Percentiles rank a stretch among this genome's conserved stretches.
Conservation (phyloP, 1,140 invertebrate species). For the Pseudomyrmex dendroicus region DNA sequence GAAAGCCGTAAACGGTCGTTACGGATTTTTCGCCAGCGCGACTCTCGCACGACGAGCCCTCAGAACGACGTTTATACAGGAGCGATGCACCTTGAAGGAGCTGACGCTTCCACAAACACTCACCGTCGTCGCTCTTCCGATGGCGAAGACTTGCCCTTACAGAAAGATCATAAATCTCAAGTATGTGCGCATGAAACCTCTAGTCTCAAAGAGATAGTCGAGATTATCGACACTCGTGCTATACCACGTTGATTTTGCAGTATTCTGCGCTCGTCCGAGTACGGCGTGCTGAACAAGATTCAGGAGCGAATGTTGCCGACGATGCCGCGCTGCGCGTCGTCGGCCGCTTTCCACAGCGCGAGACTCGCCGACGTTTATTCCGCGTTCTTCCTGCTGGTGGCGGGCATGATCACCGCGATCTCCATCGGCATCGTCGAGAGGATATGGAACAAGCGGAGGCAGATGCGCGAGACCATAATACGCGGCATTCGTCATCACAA, state of each 20-base stretch:
- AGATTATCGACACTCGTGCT: background rate
- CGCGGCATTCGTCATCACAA: constrained; percentile 59
- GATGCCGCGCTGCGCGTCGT: constrained; percentile 79
- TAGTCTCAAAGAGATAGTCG: background rate
- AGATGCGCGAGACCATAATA: constrained; percentile 65
- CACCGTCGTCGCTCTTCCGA: constrained; percentile 81
- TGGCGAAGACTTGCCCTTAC: constrained; percentile 81
- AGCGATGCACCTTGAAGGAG: constrained; percentile 81
- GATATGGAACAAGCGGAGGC: constrained; percentile 76
- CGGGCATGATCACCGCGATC: constrained; percentile 75
- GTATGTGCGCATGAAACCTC: constrained; percentile 62
- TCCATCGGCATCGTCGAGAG: constrained; percentile 74
- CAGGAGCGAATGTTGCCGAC: constrained; percentile 79
- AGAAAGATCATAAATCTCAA: constrained; percentile 83
- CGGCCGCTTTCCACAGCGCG: constrained; percentile 81
- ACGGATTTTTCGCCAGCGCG: constrained; percentile 84
- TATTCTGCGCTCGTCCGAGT: constrained; percentile 81
- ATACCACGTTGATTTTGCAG: constrained; percentile 60
- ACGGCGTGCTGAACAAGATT: constrained; percentile 80
- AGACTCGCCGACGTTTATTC: constrained; percentile 82
- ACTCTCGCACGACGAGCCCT: constrained; percentile 81
- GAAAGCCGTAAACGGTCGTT: constrained; percentile 80
- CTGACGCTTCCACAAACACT: constrained; percentile 79
- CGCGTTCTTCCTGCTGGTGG: constrained; percentile 80
- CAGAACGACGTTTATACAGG: constrained; percentile 78